phyloP scores from a whole-genome alignment of 1,140 invertebrate genomes.

The Scaptodrosophila lebanonensis region DNA sequence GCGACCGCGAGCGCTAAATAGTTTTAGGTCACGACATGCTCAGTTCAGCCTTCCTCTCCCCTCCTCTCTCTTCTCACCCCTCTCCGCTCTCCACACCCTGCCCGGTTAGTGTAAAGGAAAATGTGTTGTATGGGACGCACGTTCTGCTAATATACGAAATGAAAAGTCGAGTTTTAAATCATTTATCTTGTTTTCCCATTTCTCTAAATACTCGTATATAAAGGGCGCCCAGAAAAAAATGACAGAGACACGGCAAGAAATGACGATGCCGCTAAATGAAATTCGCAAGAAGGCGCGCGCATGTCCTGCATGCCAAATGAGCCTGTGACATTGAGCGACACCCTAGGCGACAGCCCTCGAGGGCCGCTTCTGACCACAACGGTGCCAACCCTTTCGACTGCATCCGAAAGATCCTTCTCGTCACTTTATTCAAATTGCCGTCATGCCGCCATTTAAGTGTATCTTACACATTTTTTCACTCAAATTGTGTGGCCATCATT shows the following conservation, averaged over 20 bases:
- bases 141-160: constrained; percentile 70
- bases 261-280: constrained; percentile 72
- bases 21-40: constrained; percentile 27
- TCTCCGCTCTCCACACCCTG: too few species aligned
- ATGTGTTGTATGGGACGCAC: constrained; percentile 37
- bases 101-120: too few species aligned
- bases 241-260: constrained; percentile 65
- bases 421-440: constrained; percentile 60
- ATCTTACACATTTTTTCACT: constrained; percentile 64
- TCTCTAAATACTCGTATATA: constrained; percentile 9
- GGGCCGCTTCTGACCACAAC: constrained; percentile 18
- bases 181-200: constrained; percentile 70
- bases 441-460: constrained; percentile 47
- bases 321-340: constrained; percentile 51
- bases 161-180: constrained; percentile 72
- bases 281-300: constrained; percentile 57
- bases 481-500: constrained; percentile 61
- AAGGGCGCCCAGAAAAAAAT: constrained; percentile 41
- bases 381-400: constrained; percentile 45
- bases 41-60: too few species aligned
- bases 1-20: constrained; percentile 27
- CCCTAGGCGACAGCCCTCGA: constrained; percentile 21
- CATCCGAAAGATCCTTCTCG: constrained; percentile 23
- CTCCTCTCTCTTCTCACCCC: too few species aligned
- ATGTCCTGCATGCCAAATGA: constrained; percentile 69